These are phyloP conservation scores for Xerus rutilus DNA, from an alignment of 2,797 vertebrate genomes.

Conservation along the genomic window DNA sequence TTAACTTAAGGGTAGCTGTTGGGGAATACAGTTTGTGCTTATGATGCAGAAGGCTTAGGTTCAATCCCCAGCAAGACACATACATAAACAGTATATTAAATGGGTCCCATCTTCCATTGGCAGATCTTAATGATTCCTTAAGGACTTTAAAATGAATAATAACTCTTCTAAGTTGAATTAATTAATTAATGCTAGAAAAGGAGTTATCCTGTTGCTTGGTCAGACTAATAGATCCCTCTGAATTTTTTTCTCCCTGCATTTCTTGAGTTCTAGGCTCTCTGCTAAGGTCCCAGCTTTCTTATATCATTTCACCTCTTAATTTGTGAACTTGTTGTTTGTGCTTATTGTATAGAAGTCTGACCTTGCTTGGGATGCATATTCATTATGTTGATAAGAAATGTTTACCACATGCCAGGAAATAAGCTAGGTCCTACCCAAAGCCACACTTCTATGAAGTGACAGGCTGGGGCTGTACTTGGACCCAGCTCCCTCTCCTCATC, in stretches of 20 bases:
- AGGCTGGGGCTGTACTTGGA: no score
- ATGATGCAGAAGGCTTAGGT: no score
- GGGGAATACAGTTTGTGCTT: not conserved
- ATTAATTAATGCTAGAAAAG: not conserved
- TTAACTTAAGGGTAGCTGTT: no score
- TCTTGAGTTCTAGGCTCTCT: not conserved
- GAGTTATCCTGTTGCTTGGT: not conserved
- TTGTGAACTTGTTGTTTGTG: not conserved
- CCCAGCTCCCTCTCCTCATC: not conserved
- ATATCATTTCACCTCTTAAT: not conserved
- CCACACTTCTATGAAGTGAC: fast-evolving
- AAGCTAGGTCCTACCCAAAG: not conserved
- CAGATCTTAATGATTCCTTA: not conserved
- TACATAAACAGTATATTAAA: not conserved
- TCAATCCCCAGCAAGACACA: not conserved
- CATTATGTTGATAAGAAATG: not conserved
- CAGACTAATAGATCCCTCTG: not conserved
- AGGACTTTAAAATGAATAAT: not conserved
- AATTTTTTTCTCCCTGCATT: fast-evolving
- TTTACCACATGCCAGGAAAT: not conserved
- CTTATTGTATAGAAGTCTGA: not conserved
- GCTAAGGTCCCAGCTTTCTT: not conserved
- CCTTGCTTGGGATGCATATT: not conserved
- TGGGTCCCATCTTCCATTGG: no score
- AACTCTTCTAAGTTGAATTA: not conserved